Base-by-base conservation (phyloP, 2,113 vertebrate genomes). In the Epinephelus moara region DNA sequence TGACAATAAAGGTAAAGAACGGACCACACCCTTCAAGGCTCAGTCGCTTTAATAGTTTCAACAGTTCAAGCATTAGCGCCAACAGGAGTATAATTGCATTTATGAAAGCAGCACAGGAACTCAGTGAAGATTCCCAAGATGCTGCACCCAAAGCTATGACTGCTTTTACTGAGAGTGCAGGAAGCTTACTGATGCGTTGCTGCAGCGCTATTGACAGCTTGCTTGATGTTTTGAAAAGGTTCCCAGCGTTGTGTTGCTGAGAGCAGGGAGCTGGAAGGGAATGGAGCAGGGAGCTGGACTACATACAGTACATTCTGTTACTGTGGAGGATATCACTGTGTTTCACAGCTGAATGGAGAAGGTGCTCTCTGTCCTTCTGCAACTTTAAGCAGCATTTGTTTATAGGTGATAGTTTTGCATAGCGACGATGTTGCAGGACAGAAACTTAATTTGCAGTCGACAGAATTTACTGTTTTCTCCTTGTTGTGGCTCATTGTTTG, bases 281-380 rank as follows among this genome's bases (percentile, higher is more conserved):
- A 89, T 83, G 82, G 69, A 78, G 75, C 0, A 7, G 17, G 73
- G 25, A 50, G 70, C 66, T 4, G 23, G 68, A 18, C 74, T 52
- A 61, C 88, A 87, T 92, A 81, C 88, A 92, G 89, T 80, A 90
- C 90, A 88, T 86, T 89, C 88, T 89, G 82, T 86, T 42, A 68
- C 85, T 50, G 61, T 21, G 75, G 52, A 77, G 60, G 61, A 72
- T 77, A 53, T 80, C 50, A 15, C 59, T 27, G 57, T 78, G 68
- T 82, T 71, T 82, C 81, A 50, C 85, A 53, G 81, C 82, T 80
- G 69, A 82, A 37, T 18, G 11, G 59, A 75, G 57, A 55, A 55
- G 70, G 70, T 64, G 78, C 62, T 80, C 23, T 37, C 57, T 27
- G 52, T 71, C 33, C 70, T 80, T 82, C 64, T 70, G 33, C 27